A percentile compares a stretch with the other conserved stretches of the same genome.
phyloP scores from a whole-genome alignment of 2,113 vertebrate species.

The Onychorhynchus coronatus region DNA sequence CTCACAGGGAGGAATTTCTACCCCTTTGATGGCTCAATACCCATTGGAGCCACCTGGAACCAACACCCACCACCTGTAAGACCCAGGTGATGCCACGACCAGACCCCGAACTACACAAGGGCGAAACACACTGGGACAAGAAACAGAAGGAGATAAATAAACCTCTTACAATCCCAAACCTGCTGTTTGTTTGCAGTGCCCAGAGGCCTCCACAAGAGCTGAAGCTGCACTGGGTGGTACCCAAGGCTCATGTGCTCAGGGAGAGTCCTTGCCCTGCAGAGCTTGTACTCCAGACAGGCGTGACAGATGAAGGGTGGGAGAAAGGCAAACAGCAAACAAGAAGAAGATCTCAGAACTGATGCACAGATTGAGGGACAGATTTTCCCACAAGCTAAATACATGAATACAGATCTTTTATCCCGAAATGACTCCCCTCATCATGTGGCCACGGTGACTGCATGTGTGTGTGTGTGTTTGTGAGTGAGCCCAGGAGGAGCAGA shows the following conservation, averaged over 20 bases:
- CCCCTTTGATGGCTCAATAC: neutral
- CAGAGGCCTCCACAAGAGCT: neutral
- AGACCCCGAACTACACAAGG: neutral
- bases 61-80: accelerated
- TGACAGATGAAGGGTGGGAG: constrained; percentile 66
- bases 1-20: neutral
- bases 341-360: neutral
- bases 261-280: constrained; percentile 28
- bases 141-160: neutral
- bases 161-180: neutral
- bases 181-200: neutral
- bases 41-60: neutral
- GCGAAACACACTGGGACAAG: neutral
- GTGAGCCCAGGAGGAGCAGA: neutral
- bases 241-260: neutral
- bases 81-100: neutral
- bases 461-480: neutral
- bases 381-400: constrained; percentile 37
- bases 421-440: constrained; percentile 8
- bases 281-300: constrained; percentile 26
- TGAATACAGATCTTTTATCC: constrained; percentile 39
- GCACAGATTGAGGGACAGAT: constrained; percentile 66
- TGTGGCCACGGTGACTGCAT: neutral
- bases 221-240: neutral
- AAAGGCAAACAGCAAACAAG: constrained; percentile 54